Evolutionary conservation across 2,797 vertebrate species (phyloP).

Genomic region (Alauda arvensis): DNA sequence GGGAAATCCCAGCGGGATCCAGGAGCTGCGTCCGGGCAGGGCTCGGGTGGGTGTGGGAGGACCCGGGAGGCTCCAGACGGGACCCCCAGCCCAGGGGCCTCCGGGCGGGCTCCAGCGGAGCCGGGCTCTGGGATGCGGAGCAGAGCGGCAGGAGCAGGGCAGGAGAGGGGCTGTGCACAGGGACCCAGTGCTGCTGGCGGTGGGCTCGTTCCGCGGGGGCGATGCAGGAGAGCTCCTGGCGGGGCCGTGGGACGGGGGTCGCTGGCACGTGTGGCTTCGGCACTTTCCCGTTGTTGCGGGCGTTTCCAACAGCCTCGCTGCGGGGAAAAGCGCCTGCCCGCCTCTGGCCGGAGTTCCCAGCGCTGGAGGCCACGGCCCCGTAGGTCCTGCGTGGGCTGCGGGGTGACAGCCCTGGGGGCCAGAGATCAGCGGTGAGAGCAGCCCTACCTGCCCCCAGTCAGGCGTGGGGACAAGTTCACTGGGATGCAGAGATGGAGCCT

Average conservation of each 20-base stretch:
- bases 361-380: background rate
- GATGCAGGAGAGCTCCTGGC: background rate
- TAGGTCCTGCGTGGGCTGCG: background rate
- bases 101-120: background rate
- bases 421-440: background rate
- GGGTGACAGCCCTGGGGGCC: background rate
- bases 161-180: background rate
- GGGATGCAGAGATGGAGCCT: background rate
- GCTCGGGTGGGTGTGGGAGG: background rate
- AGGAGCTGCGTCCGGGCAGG: background rate
- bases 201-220: background rate
- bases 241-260: background rate
- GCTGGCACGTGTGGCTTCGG: background rate
- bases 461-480: accelerated
- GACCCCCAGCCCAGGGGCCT: no score
- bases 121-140: background rate
- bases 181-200: background rate
- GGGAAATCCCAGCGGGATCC: background rate
- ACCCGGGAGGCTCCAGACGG: background rate
- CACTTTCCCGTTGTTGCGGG: background rate
- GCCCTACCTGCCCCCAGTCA: background rate
- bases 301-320: background rate
- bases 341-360: background rate
- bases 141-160: accelerated
- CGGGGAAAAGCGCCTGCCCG: background rate